Conservation (phyloP, 2,113 vertebrate species). For the Nymphicus hollandicus region DNA sequence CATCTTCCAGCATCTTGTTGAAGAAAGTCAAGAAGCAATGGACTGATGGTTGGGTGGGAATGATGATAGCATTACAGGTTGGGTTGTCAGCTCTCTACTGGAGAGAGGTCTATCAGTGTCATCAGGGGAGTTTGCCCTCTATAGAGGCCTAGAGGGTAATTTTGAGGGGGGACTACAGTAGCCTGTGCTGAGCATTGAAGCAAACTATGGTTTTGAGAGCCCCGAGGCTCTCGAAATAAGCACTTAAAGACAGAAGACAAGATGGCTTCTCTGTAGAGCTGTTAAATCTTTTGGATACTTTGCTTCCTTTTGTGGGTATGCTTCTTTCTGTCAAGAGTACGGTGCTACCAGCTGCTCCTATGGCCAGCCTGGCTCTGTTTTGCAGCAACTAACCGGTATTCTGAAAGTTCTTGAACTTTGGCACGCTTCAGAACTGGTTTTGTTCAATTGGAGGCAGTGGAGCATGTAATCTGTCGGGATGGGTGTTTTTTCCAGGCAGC, state of each 20-base stretch:
- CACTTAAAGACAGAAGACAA: not conserved
- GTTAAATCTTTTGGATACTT: not conserved
- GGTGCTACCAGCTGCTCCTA: not conserved
- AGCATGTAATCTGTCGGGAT: not conserved
- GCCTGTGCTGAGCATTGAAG: not conserved
- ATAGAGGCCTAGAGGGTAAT: not conserved
- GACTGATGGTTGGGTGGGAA: not conserved
- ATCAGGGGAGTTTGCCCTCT: not conserved
- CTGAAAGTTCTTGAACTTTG: not conserved
- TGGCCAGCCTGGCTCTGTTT: not conserved
- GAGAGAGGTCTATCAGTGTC: not conserved
- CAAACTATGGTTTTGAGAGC: not conserved
- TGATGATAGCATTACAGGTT: not conserved
- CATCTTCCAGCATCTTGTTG: not conserved
- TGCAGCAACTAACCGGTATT: not conserved
- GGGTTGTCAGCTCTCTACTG: not conserved
- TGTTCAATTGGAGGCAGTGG: not conserved
- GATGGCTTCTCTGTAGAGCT: not conserved
- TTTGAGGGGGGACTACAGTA: not conserved
- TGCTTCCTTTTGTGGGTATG: not conserved
- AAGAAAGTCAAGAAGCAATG: not conserved
- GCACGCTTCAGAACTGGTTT: not conserved
- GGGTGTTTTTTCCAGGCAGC: not conserved
- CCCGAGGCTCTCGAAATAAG: not conserved
- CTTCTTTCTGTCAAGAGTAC: rapidly evolving